Evolutionary conservation across 2,113 vertebrate species (phyloP), one percentile per base, ranked within the genome.

Genomic region (Oncorhynchus tshawytscha): DNA sequence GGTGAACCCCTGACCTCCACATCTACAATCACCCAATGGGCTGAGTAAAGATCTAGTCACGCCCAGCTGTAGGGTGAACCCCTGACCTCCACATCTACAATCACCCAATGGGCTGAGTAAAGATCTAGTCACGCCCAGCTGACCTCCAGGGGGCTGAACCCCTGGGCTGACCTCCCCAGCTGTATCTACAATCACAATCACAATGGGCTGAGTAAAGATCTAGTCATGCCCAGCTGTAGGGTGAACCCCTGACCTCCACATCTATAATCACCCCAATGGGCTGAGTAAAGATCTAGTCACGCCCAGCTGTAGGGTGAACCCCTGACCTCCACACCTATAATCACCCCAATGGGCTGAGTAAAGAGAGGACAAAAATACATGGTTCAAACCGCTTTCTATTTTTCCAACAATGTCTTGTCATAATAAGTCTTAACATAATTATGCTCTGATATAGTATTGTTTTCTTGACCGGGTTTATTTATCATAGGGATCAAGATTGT

Each of bases 101-200:
- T 68, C 73, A 65, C 64, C 57, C 18, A 16, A 34, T n/a, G 2
- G 6, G 6, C 27, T 31, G 24, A 65, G 12, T 3, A 22, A 18
- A 20, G 72, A 65, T 7, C 4, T 11, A 24, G 72, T 74, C 60
- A 74, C 12, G 8, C n/a, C n/a, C n/a, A n/a, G n/a, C n/a, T n/a
- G n/a, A n/a, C n/a, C n/a, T n/a, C n/a, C n/a, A n/a, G n/a, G n/a
- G n/a, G n/a, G n/a, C n/a, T n/a, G 31, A 73, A 64, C 54, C 25
- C 16, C 29, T 57, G n/a, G n/a, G n/a, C n/a, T n/a, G 39, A 67
- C 73, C 64, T 31, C 6, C n/a, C 62, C 65, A 54, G 45, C 45
- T 67, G 31, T 60, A 27, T 67, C 48, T 27, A 22, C 9, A 75
- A 66, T 68, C 73, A 49, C 45, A 75, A 51, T 68, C 73, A 66